A percentile compares a stretch with the other conserved stretches of the same genome.
These are phyloP conservation scores for Labeo catla DNA, from an alignment of 2,113 vertebrate genomes.

Conservation along the genomic window DNA sequence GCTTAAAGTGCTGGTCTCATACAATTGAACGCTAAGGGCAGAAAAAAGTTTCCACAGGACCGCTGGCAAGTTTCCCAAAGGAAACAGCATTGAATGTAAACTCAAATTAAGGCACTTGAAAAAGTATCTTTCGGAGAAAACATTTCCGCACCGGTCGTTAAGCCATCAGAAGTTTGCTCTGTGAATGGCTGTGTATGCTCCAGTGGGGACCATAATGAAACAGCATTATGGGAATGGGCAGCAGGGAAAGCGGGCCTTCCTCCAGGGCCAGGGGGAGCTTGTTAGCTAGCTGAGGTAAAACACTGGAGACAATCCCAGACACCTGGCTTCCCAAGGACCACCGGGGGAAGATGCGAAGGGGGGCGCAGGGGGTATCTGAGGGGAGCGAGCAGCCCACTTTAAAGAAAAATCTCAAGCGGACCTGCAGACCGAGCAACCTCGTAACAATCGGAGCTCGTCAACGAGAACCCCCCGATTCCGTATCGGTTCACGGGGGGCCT, in stretches of 20 bases:
- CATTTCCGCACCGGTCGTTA: conserved; percentile 56
- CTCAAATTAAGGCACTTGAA: conserved; percentile 57
- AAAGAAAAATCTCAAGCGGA: conserved; percentile 24
- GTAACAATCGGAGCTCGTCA: conserved; percentile 45
- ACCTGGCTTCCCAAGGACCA: conserved; percentile 84
- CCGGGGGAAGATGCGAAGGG: conserved; percentile 60
- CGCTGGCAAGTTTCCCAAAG: conserved; percentile 49
- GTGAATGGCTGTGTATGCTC: conserved; percentile 60
- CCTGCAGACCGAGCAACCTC: conserved; percentile 44
- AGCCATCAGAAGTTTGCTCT: conserved; percentile 63
- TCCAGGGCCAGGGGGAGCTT: conserved; percentile 74
- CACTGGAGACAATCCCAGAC: conserved; percentile 79
- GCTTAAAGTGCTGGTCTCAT: conserved; percentile 36
- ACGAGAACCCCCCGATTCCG: background rate
- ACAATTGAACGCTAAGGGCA: background rate
- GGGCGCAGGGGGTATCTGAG: background rate
- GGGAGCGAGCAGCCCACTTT: conserved; percentile 29
- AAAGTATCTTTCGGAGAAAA: conserved; percentile 64
- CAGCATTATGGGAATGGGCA: conserved; percentile 73
- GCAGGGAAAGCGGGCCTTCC: conserved; percentile 47
- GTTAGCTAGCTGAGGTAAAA: conserved; percentile 58
- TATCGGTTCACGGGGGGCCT: background rate
- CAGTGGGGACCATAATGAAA: conserved; percentile 69
- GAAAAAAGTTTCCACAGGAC: conserved; percentile 30
- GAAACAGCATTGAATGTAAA: conserved; percentile 35